phyloP scores from a whole-genome alignment of 2,113 vertebrate species.

The Gallinago media region DNA sequence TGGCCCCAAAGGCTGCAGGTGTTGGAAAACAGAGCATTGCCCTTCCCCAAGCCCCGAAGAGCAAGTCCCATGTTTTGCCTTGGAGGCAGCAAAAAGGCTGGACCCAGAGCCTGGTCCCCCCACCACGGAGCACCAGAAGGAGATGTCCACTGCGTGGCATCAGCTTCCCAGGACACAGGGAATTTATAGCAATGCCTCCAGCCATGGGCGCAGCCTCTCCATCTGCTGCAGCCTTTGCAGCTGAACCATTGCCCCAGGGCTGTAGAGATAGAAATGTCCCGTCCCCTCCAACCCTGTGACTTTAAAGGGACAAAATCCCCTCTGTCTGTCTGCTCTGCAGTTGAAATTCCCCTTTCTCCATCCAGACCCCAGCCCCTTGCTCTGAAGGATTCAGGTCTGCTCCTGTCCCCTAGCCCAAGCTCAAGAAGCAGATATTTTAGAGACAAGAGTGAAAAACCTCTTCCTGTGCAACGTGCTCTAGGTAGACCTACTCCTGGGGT shows the following conservation, averaged over 20 bases:
- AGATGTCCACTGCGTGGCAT: not conserved
- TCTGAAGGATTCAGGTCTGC: not conserved
- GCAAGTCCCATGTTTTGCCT: not conserved
- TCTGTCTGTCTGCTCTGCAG: not conserved
- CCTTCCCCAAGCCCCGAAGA: not conserved
- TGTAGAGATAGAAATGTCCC: not conserved
- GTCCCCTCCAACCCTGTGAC: not conserved
- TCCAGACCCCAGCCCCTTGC: not conserved
- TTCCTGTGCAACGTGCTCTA: too few relatives aligned
- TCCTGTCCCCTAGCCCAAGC: not conserved
- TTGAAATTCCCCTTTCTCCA: not conserved
- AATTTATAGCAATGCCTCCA: slow-evolving; percentile 36
- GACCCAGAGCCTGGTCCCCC: accelerated
- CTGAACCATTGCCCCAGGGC: not conserved
- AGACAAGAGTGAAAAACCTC: not conserved
- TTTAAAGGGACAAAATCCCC: not conserved
- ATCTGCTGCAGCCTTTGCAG: slow-evolving; percentile 32
- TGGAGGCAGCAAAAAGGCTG: not conserved
- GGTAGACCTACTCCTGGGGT: too few relatives aligned
- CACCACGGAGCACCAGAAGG: accelerated
- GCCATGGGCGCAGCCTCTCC: not conserved
- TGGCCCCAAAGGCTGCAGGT: not conserved
- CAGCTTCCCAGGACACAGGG: not conserved
- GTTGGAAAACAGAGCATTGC: not conserved
- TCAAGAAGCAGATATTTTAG: accelerated